Percentiles rank a stretch among this genome's conserved stretches.
Evolutionary conservation across 2,113 vertebrate species (phyloP).

Genomic region (Menidia beryllina): DNA sequence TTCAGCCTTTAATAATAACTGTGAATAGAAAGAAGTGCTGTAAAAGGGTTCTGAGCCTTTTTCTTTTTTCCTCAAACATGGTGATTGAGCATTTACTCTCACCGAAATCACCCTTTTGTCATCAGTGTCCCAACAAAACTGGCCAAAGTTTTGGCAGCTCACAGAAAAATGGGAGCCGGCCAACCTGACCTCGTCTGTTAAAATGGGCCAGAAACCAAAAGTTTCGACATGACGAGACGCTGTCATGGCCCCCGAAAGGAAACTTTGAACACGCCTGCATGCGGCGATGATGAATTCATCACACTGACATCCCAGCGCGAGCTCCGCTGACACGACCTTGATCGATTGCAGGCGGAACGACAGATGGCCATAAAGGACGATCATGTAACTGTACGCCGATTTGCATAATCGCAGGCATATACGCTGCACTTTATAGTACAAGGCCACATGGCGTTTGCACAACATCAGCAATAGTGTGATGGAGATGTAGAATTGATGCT

Average conservation of each 20-base stretch:
- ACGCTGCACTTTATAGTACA: conserved; percentile 36
- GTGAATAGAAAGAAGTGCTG: too few species aligned
- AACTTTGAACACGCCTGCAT: conserved; percentile 47
- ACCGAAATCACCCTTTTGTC: not conserved
- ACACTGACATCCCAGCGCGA: conserved; percentile 52
- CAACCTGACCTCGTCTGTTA: conserved; percentile 45
- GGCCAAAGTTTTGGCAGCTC: conserved; percentile 27
- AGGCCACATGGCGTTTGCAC: conserved; percentile 41
- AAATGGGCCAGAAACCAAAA: conserved; percentile 35
- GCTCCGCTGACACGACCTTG: conserved; percentile 71
- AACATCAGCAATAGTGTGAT: conserved; percentile 35
- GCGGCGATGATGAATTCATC: conserved; percentile 72
- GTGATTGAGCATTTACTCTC: not conserved
- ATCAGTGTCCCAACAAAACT: not conserved
- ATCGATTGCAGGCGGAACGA: conserved; percentile 70
- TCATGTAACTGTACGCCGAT: conserved; percentile 75
- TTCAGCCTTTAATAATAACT: too few species aligned
- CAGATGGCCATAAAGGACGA: conserved; percentile 82
- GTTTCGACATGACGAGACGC: conserved; percentile 52
- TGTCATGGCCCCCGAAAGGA: conserved; percentile 48
- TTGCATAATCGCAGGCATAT: conserved; percentile 74
- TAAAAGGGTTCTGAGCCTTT: too few species aligned
- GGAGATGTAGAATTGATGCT: conserved; percentile 39
- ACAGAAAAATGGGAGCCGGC: conserved; percentile 26
- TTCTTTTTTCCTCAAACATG: too few species aligned